Evolutionary conservation across 2,888 invertebrate species (phyloP).

Genomic region (Pheosia gnoma): DNA sequence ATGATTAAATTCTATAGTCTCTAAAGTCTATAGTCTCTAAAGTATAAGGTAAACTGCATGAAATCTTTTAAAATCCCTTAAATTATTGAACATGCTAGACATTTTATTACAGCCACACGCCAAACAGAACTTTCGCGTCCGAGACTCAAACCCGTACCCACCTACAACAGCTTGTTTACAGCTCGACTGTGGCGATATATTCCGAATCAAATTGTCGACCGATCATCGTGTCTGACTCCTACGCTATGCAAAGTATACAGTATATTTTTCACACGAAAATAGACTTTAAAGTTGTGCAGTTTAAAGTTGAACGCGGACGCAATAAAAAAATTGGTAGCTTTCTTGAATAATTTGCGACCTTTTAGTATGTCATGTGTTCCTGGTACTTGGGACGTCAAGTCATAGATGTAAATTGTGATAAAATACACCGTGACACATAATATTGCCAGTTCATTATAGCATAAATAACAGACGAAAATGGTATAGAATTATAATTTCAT

Average conservation of each 20-base stretch:
- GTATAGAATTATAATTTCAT: not conserved
- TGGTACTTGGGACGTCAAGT: slow-evolving; percentile 55
- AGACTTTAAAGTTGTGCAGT: slow-evolving; percentile 23
- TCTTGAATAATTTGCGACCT: slow-evolving; percentile 69
- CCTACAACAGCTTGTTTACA: slow-evolving; percentile 74
- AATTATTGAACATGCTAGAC: slow-evolving; percentile 42
- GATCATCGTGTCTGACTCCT: slow-evolving; percentile 75
- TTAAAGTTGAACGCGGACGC: slow-evolving; percentile 31
- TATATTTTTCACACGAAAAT: slow-evolving; percentile 28
- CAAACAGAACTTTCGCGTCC: slow-evolving; percentile 58
- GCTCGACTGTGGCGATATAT: slow-evolving; percentile 68
- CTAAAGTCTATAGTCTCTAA: slow-evolving; percentile 10
- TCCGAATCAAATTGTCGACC: slow-evolving; percentile 76
- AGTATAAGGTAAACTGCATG: slow-evolving; percentile 27
- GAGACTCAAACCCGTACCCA: slow-evolving; percentile 68
- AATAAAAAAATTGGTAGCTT: slow-evolving; percentile 23
- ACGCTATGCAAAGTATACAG: slow-evolving; percentile 52
- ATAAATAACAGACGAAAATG: not conserved
- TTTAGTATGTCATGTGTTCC: slow-evolving; percentile 63
- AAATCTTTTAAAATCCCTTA: slow-evolving; percentile 42
- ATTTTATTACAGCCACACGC: slow-evolving; percentile 60
- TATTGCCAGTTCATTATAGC: slow-evolving; percentile 7
- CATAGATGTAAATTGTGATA: slow-evolving; percentile 50
- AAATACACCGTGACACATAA: slow-evolving; percentile 39
- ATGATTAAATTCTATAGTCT: slow-evolving; percentile 24